These are phyloP conservation scores for Corapipo altera DNA, from an alignment of 2,113 vertebrate species.

Conservation along the genomic window DNA sequence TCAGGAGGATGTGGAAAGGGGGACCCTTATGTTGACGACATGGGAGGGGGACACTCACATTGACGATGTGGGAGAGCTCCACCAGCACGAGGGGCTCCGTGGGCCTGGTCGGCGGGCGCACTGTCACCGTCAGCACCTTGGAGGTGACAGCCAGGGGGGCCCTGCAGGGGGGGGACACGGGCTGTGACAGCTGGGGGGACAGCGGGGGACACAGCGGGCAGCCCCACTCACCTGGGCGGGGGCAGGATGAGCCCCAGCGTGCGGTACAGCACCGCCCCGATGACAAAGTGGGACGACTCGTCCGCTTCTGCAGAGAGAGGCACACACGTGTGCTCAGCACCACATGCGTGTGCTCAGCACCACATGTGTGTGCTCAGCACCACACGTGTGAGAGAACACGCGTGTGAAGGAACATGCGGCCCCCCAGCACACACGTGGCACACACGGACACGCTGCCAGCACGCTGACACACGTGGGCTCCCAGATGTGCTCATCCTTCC, in stretches of 20 bases:
- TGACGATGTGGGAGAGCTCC: constrained; percentile 73
- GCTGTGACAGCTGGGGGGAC: background rate
- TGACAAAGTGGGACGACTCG: constrained; percentile 90
- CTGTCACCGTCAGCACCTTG: constrained; percentile 91
- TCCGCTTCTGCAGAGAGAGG: constrained; percentile 76
- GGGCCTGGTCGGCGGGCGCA: constrained; percentile 86
- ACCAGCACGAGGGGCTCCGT: constrained; percentile 90
- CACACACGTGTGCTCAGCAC: background rate
- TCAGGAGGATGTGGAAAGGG: too few relatives aligned
- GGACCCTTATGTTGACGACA: background rate
- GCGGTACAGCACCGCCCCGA: constrained; percentile 93
- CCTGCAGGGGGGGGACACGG: constrained; percentile 59
- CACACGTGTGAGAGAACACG: too few relatives aligned
- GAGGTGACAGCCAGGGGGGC: constrained; percentile 88
- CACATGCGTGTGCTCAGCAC: background rate
- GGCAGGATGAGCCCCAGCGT: constrained; percentile 92
- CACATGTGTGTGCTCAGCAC: background rate
- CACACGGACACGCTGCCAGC: rapidly evolving
- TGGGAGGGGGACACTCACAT: background rate
- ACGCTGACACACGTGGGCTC: background rate
- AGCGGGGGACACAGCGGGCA: background rate
- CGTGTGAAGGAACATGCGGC: rapidly evolving
- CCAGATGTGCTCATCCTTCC: background rate
- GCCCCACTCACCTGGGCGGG: constrained; percentile 83
- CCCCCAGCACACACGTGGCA: rapidly evolving